phyloP scores from a whole-genome alignment of 2,113 vertebrate species.

The Gobiocypris rarus region DNA sequence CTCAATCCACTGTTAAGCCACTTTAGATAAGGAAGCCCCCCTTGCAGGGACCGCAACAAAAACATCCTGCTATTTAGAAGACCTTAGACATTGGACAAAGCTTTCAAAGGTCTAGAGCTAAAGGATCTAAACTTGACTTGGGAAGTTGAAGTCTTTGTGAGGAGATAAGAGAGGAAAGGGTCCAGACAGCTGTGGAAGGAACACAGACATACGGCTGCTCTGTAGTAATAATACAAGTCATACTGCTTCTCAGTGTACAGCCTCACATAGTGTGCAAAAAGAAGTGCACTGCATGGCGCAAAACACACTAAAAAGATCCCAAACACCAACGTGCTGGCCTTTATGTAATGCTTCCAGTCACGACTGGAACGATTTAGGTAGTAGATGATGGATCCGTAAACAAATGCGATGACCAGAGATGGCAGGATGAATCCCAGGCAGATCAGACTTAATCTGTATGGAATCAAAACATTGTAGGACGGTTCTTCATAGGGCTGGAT shows the following conservation, averaged over 20 bases:
- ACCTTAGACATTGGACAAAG: slow-evolving; percentile 52
- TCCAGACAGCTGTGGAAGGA: slow-evolving; percentile 92
- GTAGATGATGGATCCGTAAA: slow-evolving; percentile 81
- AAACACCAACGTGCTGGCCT: slow-evolving; percentile 83
- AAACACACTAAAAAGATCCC: slow-evolving; percentile 88
- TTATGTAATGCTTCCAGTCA: slow-evolving; percentile 82
- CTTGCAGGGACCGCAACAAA: neutral
- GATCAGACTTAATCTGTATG: slow-evolving; percentile 80
- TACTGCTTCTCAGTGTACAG: slow-evolving; percentile 76
- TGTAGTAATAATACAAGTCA: slow-evolving; percentile 82
- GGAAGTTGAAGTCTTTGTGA: slow-evolving; percentile 75
- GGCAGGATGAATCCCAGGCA: slow-evolving; percentile 84
- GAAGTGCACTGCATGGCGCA: slow-evolving; percentile 83
- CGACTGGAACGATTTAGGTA: slow-evolving; percentile 77
- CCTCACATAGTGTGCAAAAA: slow-evolving; percentile 82
- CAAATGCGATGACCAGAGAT: slow-evolving; percentile 78
- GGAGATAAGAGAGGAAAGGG: slow-evolving; percentile 88
- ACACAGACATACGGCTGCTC: slow-evolving; percentile 84
- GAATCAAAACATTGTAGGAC: slow-evolving; percentile 67
- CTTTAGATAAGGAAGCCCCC: slow-evolving; percentile 32
- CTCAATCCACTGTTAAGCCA: neutral
- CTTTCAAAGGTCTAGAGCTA: slow-evolving; percentile 45
- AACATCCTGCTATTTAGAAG: slow-evolving; percentile 18
- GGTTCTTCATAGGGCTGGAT: slow-evolving; percentile 73
- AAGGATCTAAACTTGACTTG: slow-evolving; percentile 66